These are phyloP conservation scores for Diglossa cyanea DNA, from an alignment of 2,797 vertebrate genomes.

Conservation along the genomic window DNA sequence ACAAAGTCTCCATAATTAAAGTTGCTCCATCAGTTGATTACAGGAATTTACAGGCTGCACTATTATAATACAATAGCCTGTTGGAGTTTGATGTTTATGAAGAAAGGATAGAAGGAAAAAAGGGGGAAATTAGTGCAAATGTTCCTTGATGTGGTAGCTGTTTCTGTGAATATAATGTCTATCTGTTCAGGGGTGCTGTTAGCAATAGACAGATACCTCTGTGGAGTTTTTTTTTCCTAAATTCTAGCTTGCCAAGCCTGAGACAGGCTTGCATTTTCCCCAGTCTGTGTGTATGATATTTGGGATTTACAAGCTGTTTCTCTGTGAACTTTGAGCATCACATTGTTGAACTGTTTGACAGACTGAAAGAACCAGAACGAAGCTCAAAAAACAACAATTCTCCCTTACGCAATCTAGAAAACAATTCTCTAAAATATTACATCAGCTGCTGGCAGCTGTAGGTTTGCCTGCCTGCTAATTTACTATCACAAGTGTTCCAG, in stretches of 20 bases:
- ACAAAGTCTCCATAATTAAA: conserved; percentile 1
- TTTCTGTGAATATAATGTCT: not conserved
- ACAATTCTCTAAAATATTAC: conserved; percentile 58
- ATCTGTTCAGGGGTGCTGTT: not conserved
- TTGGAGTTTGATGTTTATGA: not conserved
- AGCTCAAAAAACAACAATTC: conserved; percentile 23
- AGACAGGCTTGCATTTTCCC: not conserved
- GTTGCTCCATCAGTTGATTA: conserved; percentile 22
- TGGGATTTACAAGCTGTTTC: not conserved
- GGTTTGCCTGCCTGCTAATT: conserved; percentile 48
- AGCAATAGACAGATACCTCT: not conserved
- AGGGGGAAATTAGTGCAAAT: not conserved
- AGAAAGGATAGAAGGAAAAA: not conserved
- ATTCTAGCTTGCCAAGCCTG: not conserved
- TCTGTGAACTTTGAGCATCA: conserved; percentile 13
- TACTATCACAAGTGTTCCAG: conserved; percentile 41
- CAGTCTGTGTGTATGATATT: not conserved
- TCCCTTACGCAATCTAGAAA: conserved; percentile 35
- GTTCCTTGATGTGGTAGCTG: not conserved
- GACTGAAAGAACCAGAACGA: not conserved
- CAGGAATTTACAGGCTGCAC: not conserved
- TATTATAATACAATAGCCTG: not conserved
- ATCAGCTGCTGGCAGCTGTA: conserved; percentile 58
- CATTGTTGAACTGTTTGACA: conserved; percentile 28
- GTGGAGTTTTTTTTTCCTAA: not conserved